Evolutionary conservation across 2,797 vertebrate genomes (phyloP), one percentile per base, ranked within the genome.

Genomic region (Melanotaenia trifasciata): DNA sequence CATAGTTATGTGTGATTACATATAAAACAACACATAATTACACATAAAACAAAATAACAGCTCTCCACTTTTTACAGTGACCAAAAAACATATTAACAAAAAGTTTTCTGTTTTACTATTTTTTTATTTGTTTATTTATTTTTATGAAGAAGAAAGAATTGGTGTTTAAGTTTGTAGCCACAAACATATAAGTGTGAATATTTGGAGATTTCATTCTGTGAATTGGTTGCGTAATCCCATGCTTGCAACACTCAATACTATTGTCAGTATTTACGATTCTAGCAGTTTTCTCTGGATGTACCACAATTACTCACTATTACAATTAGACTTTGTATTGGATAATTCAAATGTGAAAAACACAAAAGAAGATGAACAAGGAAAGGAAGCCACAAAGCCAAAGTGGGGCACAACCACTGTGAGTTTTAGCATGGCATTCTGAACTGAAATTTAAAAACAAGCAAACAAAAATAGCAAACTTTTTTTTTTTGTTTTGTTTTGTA

Each of bases 351-450:
- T 51, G 67, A 35, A 7, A 43, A 47, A 47, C 18, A 8, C 18
- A 8, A 81, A 81, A 77, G 57, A 51, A 76, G 81, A 74, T 73
- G 62, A 73, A 74, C 78, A 85, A 87, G 78, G 84, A 90, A 91
- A 84, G 76, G 79, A 90, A 87, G 81, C 74, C 22, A 67, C 75
- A 47, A 71, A 82, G 75, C 65, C 76, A 60, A 79, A 74, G 58
- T 84, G 89, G 86, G 89, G 87, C 88, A 90, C 85, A 85, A 80
- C 65, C 47, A 45, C 45, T 88, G 79, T 90, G 80, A 68, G 82
- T 87, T 86, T 87, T 74, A 84, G 89, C 90, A 92, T 94, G 90
- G 70, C 58, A 78, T 69, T 70, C 59, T 78, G 58, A 79, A 67
- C 45, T 69, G 45, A 75, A 77, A 72, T 65, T 10, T 3, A n/a